These are phyloP conservation scores for Chaetops frenatus DNA, from an alignment of 2,113 vertebrate species.

Conservation along the genomic window DNA sequence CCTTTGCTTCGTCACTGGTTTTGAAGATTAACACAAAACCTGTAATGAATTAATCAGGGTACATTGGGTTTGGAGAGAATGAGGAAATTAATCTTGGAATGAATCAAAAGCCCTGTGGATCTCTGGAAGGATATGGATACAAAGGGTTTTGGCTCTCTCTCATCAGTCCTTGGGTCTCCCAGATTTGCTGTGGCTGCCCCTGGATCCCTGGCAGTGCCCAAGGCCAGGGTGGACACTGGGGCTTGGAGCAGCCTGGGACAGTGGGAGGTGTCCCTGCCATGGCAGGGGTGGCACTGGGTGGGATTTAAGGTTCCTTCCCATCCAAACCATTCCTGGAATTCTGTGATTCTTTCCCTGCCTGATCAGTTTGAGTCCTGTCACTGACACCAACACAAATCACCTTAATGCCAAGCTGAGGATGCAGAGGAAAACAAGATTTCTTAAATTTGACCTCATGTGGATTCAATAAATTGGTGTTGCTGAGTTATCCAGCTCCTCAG, in stretches of 20 bases:
- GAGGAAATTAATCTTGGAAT: not conserved
- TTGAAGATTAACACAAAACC: not conserved
- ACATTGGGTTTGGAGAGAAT: not conserved
- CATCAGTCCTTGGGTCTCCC: not conserved
- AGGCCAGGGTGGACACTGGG: not conserved
- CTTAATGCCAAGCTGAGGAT: rapidly evolving
- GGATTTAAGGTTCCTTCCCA: rapidly evolving
- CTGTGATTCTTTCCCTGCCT: not conserved
- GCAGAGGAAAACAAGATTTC: not conserved
- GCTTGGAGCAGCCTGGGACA: not conserved
- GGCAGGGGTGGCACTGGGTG: rapidly evolving
- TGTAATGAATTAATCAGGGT: not conserved
- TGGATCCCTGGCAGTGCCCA: not conserved
- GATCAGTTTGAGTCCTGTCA: not conserved
- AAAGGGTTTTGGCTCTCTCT: not conserved
- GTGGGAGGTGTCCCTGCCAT: not conserved
- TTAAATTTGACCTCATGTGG: not conserved
- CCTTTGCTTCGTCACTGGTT: not conserved
- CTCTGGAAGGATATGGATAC: not conserved
- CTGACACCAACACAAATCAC: rapidly evolving
- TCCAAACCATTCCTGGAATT: not conserved
- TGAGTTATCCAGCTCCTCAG: not conserved
- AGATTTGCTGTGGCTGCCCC: not conserved
- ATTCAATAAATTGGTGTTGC: not conserved
- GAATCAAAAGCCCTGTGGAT: not conserved